phyloP scores from a whole-genome alignment of 2,888 invertebrate genomes.

The Caenorhabditis becei region DNA sequence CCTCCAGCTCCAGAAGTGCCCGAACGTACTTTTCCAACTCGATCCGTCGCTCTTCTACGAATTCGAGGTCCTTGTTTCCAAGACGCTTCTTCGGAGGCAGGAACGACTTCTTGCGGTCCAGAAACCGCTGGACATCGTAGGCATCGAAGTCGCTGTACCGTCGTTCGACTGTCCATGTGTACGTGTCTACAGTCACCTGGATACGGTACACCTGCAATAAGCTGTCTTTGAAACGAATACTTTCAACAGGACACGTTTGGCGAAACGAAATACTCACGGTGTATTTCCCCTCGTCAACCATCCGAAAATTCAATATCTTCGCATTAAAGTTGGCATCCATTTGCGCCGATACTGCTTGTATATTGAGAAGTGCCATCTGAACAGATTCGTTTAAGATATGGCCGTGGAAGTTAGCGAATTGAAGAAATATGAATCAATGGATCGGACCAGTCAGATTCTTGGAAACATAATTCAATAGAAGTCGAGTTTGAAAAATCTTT shows the following conservation, averaged over 20 bases:
- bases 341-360: constrained; percentile 64
- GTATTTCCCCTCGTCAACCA: constrained; percentile 72
- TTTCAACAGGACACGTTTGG: neutral
- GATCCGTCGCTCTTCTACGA: constrained; percentile 89
- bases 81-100: constrained; percentile 95
- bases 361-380: constrained; percentile 70
- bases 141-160: constrained; percentile 85
- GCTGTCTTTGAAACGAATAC: neutral
- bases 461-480: too few relatives aligned
- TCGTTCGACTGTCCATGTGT: constrained; percentile 89
- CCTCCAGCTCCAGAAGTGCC: constrained; percentile 84
- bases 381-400: neutral
- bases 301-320: constrained; percentile 68
- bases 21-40: constrained; percentile 89
- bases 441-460: constrained; percentile 38
- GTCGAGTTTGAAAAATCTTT: constrained; percentile 4
- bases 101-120: constrained; percentile 87
- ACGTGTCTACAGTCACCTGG: constrained; percentile 82
- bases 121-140: constrained; percentile 83
- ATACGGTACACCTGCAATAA: constrained; percentile 82
- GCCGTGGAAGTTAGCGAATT: neutral
- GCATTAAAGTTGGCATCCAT: constrained; percentile 67
- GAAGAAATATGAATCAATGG: constrained; percentile 35
- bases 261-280: constrained; percentile 64
- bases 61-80: constrained; percentile 91